Base-by-base conservation (phyloP, 1,140 invertebrate genomes). In the Drosophila ogumai region DNA sequence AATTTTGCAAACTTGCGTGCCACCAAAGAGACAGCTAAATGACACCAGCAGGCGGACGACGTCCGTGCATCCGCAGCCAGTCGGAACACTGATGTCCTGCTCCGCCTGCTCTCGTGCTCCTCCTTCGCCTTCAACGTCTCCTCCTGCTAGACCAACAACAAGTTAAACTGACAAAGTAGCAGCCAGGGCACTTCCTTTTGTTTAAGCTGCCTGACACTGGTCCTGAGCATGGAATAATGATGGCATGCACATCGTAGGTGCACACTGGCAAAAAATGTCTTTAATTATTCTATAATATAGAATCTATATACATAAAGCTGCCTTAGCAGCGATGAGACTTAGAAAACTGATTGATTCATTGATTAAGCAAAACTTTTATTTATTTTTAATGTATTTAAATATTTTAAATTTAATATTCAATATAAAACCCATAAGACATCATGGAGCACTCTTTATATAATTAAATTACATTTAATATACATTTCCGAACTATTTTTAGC, bases 1-100 rank as follows among this genome's bases (percentile, higher is more conserved):
- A 85, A 72, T 88, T 90, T 88, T 88, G 85, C 84, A 90, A 88
- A 88, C 84, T 88, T 90, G 84, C 81, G 85, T 90, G 85, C 85
- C 56, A 85, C 84, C 85, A 63, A 47, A 88, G 58, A 60, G 84
- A 82, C 67, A 80, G 63, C 79, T 75, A 78, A 82, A 75, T 82
- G 80, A 82, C 79, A 81, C 79, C 63, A 82, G 61, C 58, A 72
- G 47, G 61, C 32, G 61, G 40, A 71, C 56, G 59, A 59, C 56
- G 65, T 80, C 78, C 82, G 82, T 84, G 72, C 81, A 86, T 85
- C 82, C 85, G 85, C 68, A 82, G 65, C 52, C 82, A 68, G 36
- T 77, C 71, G 79, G 75, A 78, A 85, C 65, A 50, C 43, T 65
- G 59, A 43, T 57, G 38, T 71, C 34, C 74, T 66, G 47, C 44